Percentiles rank a stretch among this genome's conserved stretches.
Conservation (phyloP, 1,140 invertebrate genomes). For the Panonychus citri region DNA sequence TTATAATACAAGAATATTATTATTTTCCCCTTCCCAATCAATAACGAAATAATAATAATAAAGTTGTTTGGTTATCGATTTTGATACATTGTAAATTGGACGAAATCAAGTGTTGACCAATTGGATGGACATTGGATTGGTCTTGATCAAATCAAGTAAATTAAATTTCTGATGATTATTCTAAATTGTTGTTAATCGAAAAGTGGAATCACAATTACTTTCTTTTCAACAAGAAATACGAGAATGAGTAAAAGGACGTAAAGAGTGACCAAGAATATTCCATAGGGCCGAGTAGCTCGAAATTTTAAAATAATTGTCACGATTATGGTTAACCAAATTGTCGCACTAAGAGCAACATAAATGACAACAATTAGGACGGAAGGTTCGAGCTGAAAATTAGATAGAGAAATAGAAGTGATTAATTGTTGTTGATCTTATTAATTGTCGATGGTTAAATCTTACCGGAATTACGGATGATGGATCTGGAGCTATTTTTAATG, state of each 20-base stretch:
- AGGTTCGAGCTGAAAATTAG: slow-evolving; percentile 13
- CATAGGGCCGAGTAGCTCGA: slow-evolving; percentile 10
- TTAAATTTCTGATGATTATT: background rate
- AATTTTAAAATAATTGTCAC: slow-evolving; percentile 20
- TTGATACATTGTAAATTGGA: too few relatives aligned
- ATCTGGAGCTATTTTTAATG: slow-evolving; percentile 23
- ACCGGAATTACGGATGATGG: slow-evolving; percentile 16
- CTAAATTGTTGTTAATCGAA: background rate
- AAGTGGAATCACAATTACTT: background rate
- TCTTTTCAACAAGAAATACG: slow-evolving; percentile 9
- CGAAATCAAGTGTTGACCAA: too few relatives aligned
- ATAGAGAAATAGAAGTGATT: background rate
- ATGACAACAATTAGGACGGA: slow-evolving; percentile 21
- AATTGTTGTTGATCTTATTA: background rate
- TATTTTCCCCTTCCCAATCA: background rate
- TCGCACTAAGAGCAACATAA: slow-evolving; percentile 21
- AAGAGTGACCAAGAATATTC: slow-evolving; percentile 9
- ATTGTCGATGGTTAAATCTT: background rate
- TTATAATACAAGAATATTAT: too few relatives aligned
- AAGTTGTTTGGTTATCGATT: too few relatives aligned
- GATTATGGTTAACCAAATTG: slow-evolving; percentile 22
- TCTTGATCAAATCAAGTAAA: background rate
- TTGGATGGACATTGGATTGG: too few relatives aligned
- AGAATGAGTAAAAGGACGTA: slow-evolving; percentile 10
- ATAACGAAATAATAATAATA: background rate